These are phyloP conservation scores for Hypocryptadius cinnamomeus DNA, from an alignment of 2,113 vertebrate species.

Conservation along the genomic window DNA sequence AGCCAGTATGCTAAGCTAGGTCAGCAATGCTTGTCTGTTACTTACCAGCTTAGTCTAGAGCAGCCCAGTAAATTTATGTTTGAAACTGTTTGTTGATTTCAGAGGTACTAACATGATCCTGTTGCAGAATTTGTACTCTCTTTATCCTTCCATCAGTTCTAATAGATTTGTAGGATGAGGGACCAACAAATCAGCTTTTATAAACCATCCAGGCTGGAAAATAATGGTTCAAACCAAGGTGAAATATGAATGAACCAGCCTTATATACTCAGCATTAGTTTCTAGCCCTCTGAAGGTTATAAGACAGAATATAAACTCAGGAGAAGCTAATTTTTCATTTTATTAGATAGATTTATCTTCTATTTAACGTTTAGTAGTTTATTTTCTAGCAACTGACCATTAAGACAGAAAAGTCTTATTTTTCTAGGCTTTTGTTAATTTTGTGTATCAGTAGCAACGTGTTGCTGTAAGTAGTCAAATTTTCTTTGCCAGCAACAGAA, in stretches of 20 bases:
- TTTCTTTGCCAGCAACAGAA: neutral
- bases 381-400: neutral
- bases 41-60: neutral
- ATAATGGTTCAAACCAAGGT: neutral
- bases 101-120: neutral
- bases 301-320: slow-evolving; percentile 4
- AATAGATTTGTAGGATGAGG: neutral
- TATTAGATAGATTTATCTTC: neutral
- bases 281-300: neutral
- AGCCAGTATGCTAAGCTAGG: neutral
- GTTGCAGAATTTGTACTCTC: neutral
- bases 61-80: neutral
- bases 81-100: neutral
- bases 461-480: neutral
- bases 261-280: neutral
- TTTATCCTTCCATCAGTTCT: neutral
- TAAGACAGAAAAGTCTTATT: neutral
- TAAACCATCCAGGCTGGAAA: neutral
- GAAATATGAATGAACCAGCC: neutral
- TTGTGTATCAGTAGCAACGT: neutral
- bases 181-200: neutral
- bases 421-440: slow-evolving; percentile 14
- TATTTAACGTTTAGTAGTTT: neutral
- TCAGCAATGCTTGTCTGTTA: neutral
- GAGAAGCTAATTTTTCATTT: neutral